Conservation (phyloP, 1,140 invertebrate genomes). For the Dendroctonus ponderosae region DNA sequence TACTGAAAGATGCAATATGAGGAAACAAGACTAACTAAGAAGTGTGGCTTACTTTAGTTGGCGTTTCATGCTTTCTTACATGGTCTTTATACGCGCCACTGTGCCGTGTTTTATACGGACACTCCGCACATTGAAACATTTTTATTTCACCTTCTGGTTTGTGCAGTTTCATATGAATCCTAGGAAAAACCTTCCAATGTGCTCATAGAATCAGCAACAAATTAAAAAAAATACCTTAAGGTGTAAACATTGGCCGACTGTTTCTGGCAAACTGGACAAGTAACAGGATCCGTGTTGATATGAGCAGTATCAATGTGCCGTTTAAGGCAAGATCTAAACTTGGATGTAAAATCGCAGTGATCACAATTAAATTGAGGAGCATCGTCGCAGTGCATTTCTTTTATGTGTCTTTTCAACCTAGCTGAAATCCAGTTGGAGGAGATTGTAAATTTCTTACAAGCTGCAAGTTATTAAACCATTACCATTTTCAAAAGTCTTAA, state of each 20-base stretch:
- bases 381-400: constrained; percentile 18
- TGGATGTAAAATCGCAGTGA: constrained; percentile 17
- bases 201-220: not conserved
- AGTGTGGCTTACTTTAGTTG: not conserved
- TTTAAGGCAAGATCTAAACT: constrained; percentile 22
- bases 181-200: not conserved
- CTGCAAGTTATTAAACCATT: not conserved
- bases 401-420: constrained; percentile 20
- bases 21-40: not conserved
- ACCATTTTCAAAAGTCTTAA: constrained; percentile 24
- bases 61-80: constrained; percentile 6
- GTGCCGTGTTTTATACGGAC: constrained; percentile 15
- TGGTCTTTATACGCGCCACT: constrained; percentile 14
- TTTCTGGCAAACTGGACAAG: constrained; percentile 16
- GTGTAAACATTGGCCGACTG: constrained; percentile 22
- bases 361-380: constrained; percentile 20
- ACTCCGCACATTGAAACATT: constrained; percentile 19
- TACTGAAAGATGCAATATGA: not conserved
- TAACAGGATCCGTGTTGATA: constrained; percentile 14
- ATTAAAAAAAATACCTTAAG: constrained; percentile 4
- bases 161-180: constrained; percentile 22
- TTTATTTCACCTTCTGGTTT: constrained; percentile 12
- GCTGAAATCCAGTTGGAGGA: constrained; percentile 16
- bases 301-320: constrained; percentile 18
- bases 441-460: not conserved